Evolutionary conservation across 2,888 invertebrate species (phyloP).

Genomic region (Gisinianus flammeolus): DNA sequence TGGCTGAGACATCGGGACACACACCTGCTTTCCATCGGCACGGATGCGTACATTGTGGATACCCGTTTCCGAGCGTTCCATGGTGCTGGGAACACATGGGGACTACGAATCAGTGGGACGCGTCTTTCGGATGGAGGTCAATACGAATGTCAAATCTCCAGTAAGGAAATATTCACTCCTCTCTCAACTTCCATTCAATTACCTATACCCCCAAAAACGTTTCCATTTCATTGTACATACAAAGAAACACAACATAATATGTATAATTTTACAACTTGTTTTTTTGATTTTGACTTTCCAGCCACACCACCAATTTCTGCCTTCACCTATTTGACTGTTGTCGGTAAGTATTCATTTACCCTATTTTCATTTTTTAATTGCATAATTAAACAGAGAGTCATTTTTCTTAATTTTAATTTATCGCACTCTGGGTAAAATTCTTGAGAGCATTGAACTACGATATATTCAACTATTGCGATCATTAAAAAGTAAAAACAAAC

Average conservation of each 20-base stretch:
- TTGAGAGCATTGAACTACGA: too few relatives aligned
- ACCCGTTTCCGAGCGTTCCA: slow-evolving; percentile 57
- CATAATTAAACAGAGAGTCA: neutral
- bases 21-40: slow-evolving; percentile 56
- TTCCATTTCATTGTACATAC: neutral
- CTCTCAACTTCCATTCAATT: too few relatives aligned
- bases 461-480: too few relatives aligned
- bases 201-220: too few relatives aligned
- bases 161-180: neutral
- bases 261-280: neutral
- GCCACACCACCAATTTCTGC: slow-evolving; percentile 57
- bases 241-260: too few relatives aligned
- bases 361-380: neutral
- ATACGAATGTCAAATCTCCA: slow-evolving; percentile 58
- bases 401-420: too few relatives aligned
- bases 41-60: slow-evolving; percentile 57
- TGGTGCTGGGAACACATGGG: slow-evolving; percentile 54
- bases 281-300: slow-evolving; percentile 6
- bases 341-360: slow-evolving; percentile 51
- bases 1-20: slow-evolving; percentile 59
- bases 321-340: slow-evolving; percentile 58
- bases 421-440: too few relatives aligned
- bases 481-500: too few relatives aligned
- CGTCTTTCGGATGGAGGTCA: slow-evolving; percentile 56
- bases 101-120: slow-evolving; percentile 56